Conservation (phyloP, 2,113 vertebrate genomes). For the Neotoma lepida region DNA sequence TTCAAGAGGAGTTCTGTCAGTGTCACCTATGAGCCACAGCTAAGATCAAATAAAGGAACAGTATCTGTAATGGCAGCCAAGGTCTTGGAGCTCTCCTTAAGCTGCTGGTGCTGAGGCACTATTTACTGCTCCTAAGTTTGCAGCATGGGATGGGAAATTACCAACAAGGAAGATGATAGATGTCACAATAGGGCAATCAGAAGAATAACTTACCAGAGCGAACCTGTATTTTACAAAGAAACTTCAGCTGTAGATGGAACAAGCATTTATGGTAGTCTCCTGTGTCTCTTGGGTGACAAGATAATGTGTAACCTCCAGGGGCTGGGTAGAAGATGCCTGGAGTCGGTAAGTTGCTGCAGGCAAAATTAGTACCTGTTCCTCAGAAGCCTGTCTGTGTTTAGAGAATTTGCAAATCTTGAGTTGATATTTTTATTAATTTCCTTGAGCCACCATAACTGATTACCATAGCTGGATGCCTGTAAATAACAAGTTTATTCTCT, state of each 20-base stretch:
- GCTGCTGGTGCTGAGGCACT: neutral
- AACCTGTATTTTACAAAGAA: neutral
- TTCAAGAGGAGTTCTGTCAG: slow-evolving; percentile 44
- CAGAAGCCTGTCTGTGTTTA: neutral
- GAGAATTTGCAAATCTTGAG: neutral
- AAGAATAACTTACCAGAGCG: neutral
- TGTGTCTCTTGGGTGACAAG: neutral
- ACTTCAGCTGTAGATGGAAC: neutral
- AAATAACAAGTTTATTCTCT: neutral
- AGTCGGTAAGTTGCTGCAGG: neutral
- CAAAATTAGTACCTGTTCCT: neutral
- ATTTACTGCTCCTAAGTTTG: slow-evolving; percentile 5
- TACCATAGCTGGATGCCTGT: neutral
- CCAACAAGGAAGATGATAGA: slow-evolving; percentile 18
- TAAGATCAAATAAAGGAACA: slow-evolving; percentile 28
- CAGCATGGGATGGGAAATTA: slow-evolving; percentile 6
- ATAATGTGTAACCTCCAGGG: neutral
- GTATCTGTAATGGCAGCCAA: neutral
- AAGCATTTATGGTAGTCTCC: neutral
- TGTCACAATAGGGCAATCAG: slow-evolving; percentile 7
- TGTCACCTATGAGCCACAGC: slow-evolving; percentile 50
- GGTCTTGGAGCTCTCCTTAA: slow-evolving; percentile 5
- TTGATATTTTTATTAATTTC: neutral
- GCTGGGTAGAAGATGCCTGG: neutral
- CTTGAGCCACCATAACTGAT: neutral